These are phyloP conservation scores for Drosophila infuscata DNA, from an alignment of 2,888 invertebrate species.

Conservation along the genomic window DNA sequence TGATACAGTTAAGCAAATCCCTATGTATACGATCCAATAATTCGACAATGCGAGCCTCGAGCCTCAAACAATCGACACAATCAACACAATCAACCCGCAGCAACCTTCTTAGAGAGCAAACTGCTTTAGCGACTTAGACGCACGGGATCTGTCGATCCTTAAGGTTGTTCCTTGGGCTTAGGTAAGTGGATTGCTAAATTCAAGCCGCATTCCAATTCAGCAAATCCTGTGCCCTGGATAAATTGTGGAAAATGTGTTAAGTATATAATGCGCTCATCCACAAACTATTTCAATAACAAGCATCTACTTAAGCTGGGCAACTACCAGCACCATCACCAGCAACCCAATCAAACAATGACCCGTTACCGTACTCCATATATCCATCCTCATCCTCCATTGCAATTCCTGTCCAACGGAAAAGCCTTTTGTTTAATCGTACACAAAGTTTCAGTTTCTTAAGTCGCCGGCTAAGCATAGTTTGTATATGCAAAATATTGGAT, in stretches of 20 bases:
- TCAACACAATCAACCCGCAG: constrained; percentile 38
- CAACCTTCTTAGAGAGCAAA: constrained; percentile 39
- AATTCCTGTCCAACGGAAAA: constrained; percentile 14
- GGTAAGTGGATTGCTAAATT: constrained; percentile 81
- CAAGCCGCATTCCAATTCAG: constrained; percentile 79
- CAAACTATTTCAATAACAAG: constrained; percentile 72
- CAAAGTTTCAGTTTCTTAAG: constrained; percentile 47
- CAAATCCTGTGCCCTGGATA: constrained; percentile 60
- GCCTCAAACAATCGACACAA: constrained; percentile 49
- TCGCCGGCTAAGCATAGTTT: constrained; percentile 38
- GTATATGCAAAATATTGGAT: constrained; percentile 68
- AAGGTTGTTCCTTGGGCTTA: constrained; percentile 46
- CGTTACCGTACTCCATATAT: constrained; percentile 9
- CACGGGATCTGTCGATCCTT: constrained; percentile 3
- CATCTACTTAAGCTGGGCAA: constrained; percentile 55
- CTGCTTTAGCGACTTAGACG: constrained; percentile 69
- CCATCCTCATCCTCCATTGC: constrained; percentile 13
- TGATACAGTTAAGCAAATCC: constrained; percentile 69
- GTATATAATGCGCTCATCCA: constrained; percentile 81
- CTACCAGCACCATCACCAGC: constrained; percentile 18
- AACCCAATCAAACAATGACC: constrained; percentile 65
- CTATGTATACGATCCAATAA: constrained; percentile 45
- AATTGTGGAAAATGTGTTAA: constrained; percentile 83
- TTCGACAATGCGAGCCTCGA: constrained; percentile 45
- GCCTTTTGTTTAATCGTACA: constrained; percentile 48